Percentiles rank a stretch among this genome's conserved stretches.
These are phyloP conservation scores for Argyresthia goedartella DNA, from an alignment of 2,888 invertebrate genomes.

Conservation along the genomic window DNA sequence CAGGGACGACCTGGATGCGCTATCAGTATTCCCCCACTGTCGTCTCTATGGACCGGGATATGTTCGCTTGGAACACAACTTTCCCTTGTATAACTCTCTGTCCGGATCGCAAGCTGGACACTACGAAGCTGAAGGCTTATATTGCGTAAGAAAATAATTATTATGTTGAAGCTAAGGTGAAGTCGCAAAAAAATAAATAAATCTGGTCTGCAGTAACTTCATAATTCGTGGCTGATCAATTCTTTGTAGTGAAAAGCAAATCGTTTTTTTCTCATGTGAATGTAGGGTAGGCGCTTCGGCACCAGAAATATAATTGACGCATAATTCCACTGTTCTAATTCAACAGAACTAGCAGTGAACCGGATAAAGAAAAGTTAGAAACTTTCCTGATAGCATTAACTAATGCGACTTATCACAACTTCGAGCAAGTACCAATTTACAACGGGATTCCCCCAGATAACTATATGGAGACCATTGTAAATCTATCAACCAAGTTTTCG, in stretches of 20 bases:
- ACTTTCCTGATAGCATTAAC: slow-evolving; percentile 69
- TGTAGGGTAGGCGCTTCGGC: too few relatives aligned
- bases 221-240: too few relatives aligned
- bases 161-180: neutral
- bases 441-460: slow-evolving; percentile 64
- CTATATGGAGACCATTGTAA: slow-evolving; percentile 69
- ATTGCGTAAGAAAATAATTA: slow-evolving; percentile 46
- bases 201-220: too few relatives aligned
- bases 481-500: slow-evolving; percentile 60
- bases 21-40: slow-evolving; percentile 80
- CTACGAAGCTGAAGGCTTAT: slow-evolving; percentile 61
- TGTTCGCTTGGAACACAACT: slow-evolving; percentile 79
- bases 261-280: too few relatives aligned
- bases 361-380: slow-evolving; percentile 63
- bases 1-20: slow-evolving; percentile 72
- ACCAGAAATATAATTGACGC: too few relatives aligned
- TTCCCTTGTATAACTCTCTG: slow-evolving; percentile 79
- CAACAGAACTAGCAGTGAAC: neutral
- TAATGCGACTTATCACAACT: slow-evolving; percentile 71
- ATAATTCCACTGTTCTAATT: neutral
- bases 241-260: too few relatives aligned
- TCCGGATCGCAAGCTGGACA: slow-evolving; percentile 68
- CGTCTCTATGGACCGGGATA: slow-evolving; percentile 80
- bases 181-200: too few relatives aligned
- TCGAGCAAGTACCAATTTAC: slow-evolving; percentile 68